Evolutionary conservation across 1,140 invertebrate species (phyloP), one percentile per base, ranked within the genome.

Genomic region (Phocides pigmalion): DNA sequence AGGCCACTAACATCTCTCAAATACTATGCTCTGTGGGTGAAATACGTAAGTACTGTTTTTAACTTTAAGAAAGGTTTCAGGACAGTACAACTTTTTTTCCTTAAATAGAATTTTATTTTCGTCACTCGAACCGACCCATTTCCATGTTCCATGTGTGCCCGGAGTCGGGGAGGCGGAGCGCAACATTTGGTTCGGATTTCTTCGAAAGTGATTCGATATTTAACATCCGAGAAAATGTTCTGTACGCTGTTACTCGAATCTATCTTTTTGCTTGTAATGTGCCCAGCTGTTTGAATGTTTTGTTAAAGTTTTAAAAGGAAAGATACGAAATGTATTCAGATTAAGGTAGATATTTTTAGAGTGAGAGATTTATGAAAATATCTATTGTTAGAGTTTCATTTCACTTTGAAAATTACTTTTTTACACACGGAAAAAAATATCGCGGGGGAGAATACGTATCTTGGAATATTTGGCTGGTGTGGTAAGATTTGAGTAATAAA

Each of bases 181-280:
- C 28, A 35, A 51, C 49, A 51, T 51, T 51, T 51, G 49, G 49
- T 35, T 51, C 49, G 28, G 15, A 51, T 51, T 51, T 51, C 49
- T 37, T 17, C 22, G 6, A 14, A 50, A 35, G 49, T 37, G 49
- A 51, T 51, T 51, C 32, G 49, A 32, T 51, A 51, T 51, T 51
- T 51, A 51, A 51, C 47, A 50, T 28, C 47, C 47, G 28, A 51
- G 14, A 51, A 51, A 51, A 50, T 51, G 49, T 37, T 51, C 17
- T 51, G 49, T 51, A 37, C 49, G 49, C 49, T 39, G 35, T 39
- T 39, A 39, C 35, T 9, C 35, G 35, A 12, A 39, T 11, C 35
- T 39, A 39, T 39, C 35, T 39, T 39, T 32, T 39, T 39, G n/a
- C 35, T 14, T 39, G 35, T 14, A 39, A 39, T 39, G 14, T 39